phyloP scores from a whole-genome alignment of 2,113 vertebrate species.

The Condylura cristata region DNA sequence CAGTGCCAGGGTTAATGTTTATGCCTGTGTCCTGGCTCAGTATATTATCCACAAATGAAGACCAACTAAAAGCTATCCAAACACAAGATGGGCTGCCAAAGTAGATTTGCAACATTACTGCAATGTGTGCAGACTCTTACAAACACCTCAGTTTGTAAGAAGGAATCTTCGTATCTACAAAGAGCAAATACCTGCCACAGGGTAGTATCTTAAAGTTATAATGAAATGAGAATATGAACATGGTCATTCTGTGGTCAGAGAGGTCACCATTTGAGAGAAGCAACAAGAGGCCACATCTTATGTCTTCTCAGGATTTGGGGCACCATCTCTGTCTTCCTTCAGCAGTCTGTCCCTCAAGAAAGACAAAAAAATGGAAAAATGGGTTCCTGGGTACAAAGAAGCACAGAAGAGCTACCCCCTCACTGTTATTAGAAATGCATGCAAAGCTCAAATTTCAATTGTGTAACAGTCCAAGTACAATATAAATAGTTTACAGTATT shows the following conservation, averaged over 20 bases:
- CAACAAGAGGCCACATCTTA: neutral
- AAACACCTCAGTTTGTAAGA: neutral
- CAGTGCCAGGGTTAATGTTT: slow-evolving; percentile 54
- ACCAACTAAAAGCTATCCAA: slow-evolving; percentile 19
- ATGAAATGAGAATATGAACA: neutral
- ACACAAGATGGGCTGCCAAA: neutral
- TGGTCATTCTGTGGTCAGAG: neutral
- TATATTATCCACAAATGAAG: slow-evolving; percentile 14
- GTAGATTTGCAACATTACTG: neutral
- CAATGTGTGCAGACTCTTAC: neutral
- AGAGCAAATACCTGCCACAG: neutral
- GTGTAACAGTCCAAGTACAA: neutral
- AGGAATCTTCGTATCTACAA: neutral
- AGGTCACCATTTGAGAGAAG: neutral
- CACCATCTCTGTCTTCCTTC: neutral
- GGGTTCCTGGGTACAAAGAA: neutral
- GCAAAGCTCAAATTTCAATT: neutral
- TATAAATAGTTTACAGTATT: slow-evolving; percentile 28
- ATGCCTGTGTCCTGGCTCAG: slow-evolving; percentile 25
- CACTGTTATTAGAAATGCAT: neutral
- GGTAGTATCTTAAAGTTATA: neutral
- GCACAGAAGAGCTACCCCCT: neutral
- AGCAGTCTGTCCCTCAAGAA: neutral
- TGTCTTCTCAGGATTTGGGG: neutral
- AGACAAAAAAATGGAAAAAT: neutral